Conservation (phyloP, 2,113 vertebrate genomes). For the Axis porcinus region DNA sequence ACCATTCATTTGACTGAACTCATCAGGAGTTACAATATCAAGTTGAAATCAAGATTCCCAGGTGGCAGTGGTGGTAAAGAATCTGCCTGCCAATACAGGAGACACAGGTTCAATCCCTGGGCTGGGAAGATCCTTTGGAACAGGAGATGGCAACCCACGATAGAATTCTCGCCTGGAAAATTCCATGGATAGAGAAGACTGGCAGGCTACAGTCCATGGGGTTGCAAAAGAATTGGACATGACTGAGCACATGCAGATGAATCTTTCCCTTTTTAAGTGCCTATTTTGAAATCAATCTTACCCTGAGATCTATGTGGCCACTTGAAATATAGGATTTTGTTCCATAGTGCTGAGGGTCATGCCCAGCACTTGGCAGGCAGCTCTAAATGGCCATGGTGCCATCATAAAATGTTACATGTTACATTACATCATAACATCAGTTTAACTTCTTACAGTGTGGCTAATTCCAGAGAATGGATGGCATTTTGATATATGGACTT, state of each 20-base stretch:
- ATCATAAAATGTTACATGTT: neutral
- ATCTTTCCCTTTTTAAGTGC: neutral
- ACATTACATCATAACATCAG: neutral
- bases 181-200: neutral
- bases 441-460: neutral
- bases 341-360: neutral
- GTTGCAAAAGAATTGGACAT: neutral
- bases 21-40: neutral
- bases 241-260: neutral
- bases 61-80: neutral
- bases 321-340: neutral
- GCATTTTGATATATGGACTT: neutral
- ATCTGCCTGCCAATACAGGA: neutral
- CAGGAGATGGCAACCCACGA: neutral
- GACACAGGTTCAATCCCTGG: neutral
- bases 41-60: neutral
- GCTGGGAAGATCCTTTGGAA: neutral
- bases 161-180: neutral
- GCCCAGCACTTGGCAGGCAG: neutral
- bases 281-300: neutral
- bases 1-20: neutral
- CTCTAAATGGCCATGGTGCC: neutral
- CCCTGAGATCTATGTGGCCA: neutral
- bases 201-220: neutral
- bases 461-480: neutral